Evolutionary conservation across 2,888 invertebrate genomes (phyloP), one percentile per base, ranked within the genome.

Genomic region (Plusia festucae): DNA sequence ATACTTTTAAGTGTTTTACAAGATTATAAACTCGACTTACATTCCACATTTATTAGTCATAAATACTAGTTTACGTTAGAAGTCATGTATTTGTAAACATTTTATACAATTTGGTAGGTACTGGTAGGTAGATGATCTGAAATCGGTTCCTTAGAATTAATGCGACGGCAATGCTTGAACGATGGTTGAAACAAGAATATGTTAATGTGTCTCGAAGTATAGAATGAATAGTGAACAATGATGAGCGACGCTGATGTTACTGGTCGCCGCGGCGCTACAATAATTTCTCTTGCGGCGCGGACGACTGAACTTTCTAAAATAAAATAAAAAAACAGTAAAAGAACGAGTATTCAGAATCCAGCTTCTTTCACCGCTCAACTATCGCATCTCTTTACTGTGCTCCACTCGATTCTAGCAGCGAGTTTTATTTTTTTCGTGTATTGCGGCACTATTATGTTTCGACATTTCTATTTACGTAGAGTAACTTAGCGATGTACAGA

Each of bases 261-360:
- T 86, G 85, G 85, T 85, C 85, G 86, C 86, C 51, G 68, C 73
- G 59, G 59, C 74, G 70, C 61, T 86, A 87, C 85, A 83, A 89
- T 92, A 93, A 93, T 95, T 94, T 95, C 94, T 91, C 94, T 89
- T 87, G 91, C 91, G 76, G 90, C 86, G 92, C 91, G 90, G 88
- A 90, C 90, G 90, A 91, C 92, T 89, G 88, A 90, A 94, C 95
- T 95, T 95, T 95, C 95, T 95, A 95, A 95, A 94, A 93, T 93
- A 91, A 88, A 90, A 89, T 90, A 90, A 90, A 90, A 91, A 83
- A 89, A 90, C 88, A 92, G 91, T 91, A 92, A 93, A 93, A 93
- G 91, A 93, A 90, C 90, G 85, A 89, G 85, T 91, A 90, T 91
- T 92, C 90, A 88, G 91, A 91, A 89, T 90, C 85, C 88, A 90